phyloP scores from a whole-genome alignment of 2,113 vertebrate genomes.

The Raja brachyura region DNA sequence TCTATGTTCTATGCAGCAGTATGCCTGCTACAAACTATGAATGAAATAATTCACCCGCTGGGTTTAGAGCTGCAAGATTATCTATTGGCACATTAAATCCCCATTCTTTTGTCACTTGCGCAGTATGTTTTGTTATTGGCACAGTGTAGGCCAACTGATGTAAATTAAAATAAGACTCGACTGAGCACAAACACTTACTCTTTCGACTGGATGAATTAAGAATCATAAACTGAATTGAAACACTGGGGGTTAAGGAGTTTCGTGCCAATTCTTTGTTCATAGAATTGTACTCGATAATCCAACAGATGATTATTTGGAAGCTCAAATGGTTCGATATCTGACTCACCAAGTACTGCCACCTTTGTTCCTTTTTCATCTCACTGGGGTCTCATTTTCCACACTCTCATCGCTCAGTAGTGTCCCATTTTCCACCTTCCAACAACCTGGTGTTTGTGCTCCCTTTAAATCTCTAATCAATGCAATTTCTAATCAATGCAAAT shows the following conservation, averaged over 20 bases:
- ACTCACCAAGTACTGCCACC: too few species aligned
- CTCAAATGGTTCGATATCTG: too few species aligned
- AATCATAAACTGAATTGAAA: background rate
- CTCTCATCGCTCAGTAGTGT: too few species aligned
- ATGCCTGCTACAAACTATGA: background rate
- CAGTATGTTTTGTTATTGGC: background rate
- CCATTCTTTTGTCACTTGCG: background rate
- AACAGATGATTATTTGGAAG: too few species aligned
- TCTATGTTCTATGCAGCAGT: background rate
- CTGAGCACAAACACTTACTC: background rate
- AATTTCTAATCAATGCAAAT: too few species aligned
- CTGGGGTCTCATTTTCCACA: too few species aligned
- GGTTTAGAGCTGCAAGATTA: background rate
- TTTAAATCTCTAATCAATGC: too few species aligned
- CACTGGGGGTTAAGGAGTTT: background rate
- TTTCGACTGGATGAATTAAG: background rate
- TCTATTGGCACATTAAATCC: background rate
- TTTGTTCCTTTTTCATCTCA: too few species aligned
- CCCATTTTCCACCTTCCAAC: too few species aligned
- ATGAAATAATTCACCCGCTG: background rate
- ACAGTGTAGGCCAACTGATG: background rate
- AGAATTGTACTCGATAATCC: too few species aligned
- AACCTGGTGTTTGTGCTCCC: too few species aligned
- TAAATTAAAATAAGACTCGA: background rate
- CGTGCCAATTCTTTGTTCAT: background rate